Conservation (phyloP, 2,113 vertebrate species). For the Eclectus roratus region DNA sequence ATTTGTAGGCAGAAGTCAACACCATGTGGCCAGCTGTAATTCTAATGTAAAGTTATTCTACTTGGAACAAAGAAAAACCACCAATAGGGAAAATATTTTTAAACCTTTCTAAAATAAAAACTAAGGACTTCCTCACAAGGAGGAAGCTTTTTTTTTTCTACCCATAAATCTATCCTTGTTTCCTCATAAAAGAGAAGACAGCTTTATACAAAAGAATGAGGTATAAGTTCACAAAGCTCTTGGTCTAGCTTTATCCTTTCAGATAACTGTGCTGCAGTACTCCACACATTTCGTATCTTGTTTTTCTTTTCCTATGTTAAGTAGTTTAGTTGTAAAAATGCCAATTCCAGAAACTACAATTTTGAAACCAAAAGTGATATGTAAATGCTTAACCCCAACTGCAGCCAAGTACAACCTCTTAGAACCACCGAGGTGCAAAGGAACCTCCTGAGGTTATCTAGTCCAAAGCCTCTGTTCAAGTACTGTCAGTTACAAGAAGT, state of each 20-base stretch:
- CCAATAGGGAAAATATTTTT: not conserved
- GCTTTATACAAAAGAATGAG: not conserved
- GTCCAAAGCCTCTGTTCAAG: not conserved
- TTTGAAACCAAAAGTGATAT: not conserved
- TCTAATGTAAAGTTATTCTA: constrained; percentile 44
- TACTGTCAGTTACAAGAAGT: not conserved
- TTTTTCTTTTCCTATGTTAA: not conserved
- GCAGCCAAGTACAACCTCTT: not conserved
- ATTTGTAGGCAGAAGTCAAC: constrained; percentile 13
- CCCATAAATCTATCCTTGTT: not conserved
- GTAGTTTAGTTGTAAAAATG: not conserved
- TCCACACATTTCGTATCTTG: not conserved
- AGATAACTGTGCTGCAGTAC: not conserved
- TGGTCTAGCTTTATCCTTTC: not conserved
- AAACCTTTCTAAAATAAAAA: constrained; percentile 7
- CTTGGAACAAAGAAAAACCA: not conserved
- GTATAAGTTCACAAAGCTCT: not conserved
- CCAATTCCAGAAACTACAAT: not conserved
- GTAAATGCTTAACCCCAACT: not conserved
- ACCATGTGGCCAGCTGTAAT: constrained; percentile 39
- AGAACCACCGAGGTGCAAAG: not conserved
- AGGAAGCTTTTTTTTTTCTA: not conserved
- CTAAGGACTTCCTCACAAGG: not conserved
- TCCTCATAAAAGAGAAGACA: not conserved
- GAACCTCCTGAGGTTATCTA: not conserved